Evolutionary conservation across 1,140 invertebrate genomes (phyloP).

Genomic region (Hetaerina americana): DNA sequence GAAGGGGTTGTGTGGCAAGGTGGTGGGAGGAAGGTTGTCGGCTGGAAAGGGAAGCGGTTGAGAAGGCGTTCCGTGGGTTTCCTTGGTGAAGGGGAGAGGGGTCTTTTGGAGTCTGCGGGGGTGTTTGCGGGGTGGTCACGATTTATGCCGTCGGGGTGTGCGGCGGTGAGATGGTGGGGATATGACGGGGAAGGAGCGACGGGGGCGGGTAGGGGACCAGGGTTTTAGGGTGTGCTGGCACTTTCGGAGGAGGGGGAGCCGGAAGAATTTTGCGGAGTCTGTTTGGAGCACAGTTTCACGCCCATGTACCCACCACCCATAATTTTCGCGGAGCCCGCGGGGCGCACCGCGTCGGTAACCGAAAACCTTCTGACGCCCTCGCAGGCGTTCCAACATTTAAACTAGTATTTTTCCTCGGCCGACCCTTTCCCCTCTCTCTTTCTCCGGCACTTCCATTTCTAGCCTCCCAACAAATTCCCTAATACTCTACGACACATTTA

Average conservation of each 20-base stretch:
- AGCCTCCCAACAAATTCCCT: too few species aligned
- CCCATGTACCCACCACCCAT: background rate
- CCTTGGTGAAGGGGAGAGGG: background rate
- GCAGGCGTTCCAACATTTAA: background rate
- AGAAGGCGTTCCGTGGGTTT: too few species aligned
- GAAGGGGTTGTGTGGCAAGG: background rate
- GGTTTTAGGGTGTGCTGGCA: slow-evolving; percentile 5
- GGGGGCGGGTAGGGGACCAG: too few species aligned
- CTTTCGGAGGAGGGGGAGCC: slow-evolving; percentile 9
- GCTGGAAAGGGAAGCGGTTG: too few species aligned
- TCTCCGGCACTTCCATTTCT: too few species aligned
- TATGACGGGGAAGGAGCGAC: slow-evolving; percentile 1
- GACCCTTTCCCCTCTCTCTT: too few species aligned
- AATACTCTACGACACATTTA: too few species aligned
- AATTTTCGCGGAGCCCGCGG: background rate
- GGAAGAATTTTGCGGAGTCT: background rate
- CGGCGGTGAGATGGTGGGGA: background rate
- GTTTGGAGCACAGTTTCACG: background rate
- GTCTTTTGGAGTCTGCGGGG: background rate
- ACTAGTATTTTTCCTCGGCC: too few species aligned
- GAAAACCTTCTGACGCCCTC: background rate
- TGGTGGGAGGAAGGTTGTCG: too few species aligned
- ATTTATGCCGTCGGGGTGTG: slow-evolving; percentile 5
- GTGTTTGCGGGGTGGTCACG: background rate
- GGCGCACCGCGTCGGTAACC: too few species aligned